These are phyloP conservation scores for Struthio camelus DNA, from an alignment of 2,113 vertebrate genomes.

Conservation along the genomic window DNA sequence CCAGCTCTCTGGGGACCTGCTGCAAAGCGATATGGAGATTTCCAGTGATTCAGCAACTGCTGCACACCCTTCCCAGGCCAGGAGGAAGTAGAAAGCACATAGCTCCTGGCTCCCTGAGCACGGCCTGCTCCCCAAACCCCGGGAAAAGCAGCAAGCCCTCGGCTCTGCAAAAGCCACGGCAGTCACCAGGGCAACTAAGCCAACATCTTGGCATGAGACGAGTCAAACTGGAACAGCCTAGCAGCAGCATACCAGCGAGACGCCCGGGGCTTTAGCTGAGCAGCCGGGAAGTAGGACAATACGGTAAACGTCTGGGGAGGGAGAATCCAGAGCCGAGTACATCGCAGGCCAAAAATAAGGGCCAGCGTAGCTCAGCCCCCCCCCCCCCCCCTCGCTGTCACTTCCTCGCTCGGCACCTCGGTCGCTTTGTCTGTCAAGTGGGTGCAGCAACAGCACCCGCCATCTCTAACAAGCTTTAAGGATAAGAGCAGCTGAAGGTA, in stretches of 20 bases:
- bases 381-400: background rate
- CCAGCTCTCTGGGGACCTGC: fast-evolving
- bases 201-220: background rate
- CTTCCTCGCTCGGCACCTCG: background rate
- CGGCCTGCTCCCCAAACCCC: background rate
- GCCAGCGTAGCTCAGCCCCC: background rate
- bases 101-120: background rate
- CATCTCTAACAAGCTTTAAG: fast-evolving
- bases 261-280: background rate
- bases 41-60: background rate
- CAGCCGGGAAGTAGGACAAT: background rate
- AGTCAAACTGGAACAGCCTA: background rate
- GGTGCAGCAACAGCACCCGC: background rate
- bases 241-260: background rate
- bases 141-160: fast-evolving
- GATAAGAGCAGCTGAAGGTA: background rate
- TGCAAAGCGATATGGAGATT: background rate
- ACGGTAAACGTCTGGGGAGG: fast-evolving
- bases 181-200: background rate
- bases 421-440: background rate
- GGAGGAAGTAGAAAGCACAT: background rate
- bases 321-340: fast-evolving
- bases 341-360: background rate
- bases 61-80: background rate
- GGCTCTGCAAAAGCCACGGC: background rate